Conservation (phyloP, 2,888 invertebrate species). For the Sussaba pulchella region DNA sequence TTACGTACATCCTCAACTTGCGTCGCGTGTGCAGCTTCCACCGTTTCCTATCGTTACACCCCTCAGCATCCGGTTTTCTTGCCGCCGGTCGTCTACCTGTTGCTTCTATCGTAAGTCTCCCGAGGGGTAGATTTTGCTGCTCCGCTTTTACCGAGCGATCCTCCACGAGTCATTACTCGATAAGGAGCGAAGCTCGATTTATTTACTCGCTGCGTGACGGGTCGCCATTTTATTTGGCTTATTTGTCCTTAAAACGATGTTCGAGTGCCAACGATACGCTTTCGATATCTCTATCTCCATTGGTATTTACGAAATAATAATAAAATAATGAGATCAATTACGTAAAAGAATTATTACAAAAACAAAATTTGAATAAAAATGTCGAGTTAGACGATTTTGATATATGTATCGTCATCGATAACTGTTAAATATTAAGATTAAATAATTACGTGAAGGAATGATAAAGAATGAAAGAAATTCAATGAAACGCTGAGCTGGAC, state of each 20-base stretch:
- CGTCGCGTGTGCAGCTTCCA: slow-evolving; percentile 55
- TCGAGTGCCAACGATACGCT: not conserved
- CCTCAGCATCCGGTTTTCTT: slow-evolving; percentile 60
- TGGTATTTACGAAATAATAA: not conserved
- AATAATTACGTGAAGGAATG: too few species aligned
- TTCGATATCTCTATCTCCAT: slow-evolving; percentile 1
- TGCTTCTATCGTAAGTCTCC: slow-evolving; percentile 25
- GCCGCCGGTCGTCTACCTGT: slow-evolving; percentile 41
- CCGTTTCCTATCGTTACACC: slow-evolving; percentile 40
- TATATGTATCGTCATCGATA: not conserved
- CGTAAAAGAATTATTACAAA: not conserved
- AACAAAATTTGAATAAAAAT: not conserved
- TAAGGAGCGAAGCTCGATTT: slow-evolving; percentile 55
- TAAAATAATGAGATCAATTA: not conserved
- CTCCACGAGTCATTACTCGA: slow-evolving; percentile 45
- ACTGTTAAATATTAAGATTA: not conserved
- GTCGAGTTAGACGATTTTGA: too few species aligned
- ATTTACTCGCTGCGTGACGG: not conserved
- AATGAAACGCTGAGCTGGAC: too few species aligned
- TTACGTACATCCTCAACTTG: slow-evolving; percentile 67
- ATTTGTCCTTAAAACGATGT: not conserved
- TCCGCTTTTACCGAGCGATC: slow-evolving; percentile 26
- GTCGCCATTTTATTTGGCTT: slow-evolving; percentile 12
- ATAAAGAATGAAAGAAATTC: too few species aligned
- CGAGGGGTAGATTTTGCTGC: slow-evolving; percentile 21